A percentile compares a stretch with the other conserved stretches of the same genome.
Conservation (phyloP, 2,888 invertebrate species). For the Sarcophaga rosellei region DNA sequence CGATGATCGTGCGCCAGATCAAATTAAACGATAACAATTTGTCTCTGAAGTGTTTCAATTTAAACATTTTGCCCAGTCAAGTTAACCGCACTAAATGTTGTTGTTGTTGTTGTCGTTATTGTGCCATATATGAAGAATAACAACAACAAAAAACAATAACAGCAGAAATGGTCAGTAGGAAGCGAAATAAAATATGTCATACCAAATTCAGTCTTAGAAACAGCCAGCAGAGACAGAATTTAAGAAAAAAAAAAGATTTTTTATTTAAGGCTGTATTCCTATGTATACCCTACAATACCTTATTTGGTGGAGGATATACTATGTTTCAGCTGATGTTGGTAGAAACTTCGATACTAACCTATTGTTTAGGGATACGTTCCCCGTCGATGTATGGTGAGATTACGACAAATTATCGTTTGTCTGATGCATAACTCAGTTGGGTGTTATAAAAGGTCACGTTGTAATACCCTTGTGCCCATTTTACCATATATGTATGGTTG, state of each 20-base stretch:
- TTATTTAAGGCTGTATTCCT: background rate
- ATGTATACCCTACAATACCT: too few relatives aligned
- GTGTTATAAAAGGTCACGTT: too few relatives aligned
- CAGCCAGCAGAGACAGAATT: background rate
- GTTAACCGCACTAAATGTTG: conserved; percentile 51
- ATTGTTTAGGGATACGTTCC: too few relatives aligned
- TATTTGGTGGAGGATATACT: too few relatives aligned
- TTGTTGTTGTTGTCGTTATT: background rate
- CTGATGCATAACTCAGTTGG: too few relatives aligned
- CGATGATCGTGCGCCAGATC: conserved; percentile 79
- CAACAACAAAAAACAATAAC: conserved; percentile 37
- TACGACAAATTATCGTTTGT: too few relatives aligned
- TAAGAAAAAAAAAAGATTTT: conserved; percentile 39
- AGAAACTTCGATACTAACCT: background rate
- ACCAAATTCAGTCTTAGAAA: conserved; percentile 60
- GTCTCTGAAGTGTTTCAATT: conserved; percentile 81
- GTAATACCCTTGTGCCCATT: too few relatives aligned
- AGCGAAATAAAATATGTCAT: conserved; percentile 52
- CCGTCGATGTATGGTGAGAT: too few relatives aligned
- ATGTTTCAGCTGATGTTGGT: background rate
- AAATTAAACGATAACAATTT: conserved; percentile 81
- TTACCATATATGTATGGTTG: too few relatives aligned
- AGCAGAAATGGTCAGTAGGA: background rate
- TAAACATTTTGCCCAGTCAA: conserved; percentile 73
- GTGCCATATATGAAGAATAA: background rate